A percentile compares a stretch with the other conserved stretches of the same genome.
phyloP scores from a whole-genome alignment of 2,888 invertebrate genomes.

The Eilema griseolum region DNA sequence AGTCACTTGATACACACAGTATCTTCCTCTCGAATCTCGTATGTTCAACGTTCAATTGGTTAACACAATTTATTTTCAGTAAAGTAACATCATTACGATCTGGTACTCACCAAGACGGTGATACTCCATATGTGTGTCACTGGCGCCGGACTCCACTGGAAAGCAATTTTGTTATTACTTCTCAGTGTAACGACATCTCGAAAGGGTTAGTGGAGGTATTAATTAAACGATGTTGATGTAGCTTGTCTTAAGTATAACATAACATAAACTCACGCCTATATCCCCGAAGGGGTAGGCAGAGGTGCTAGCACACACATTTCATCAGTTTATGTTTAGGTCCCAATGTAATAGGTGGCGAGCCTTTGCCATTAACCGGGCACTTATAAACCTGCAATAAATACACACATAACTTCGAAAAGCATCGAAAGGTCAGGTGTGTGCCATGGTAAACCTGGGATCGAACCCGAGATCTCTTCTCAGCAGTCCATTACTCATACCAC shows the following conservation, averaged over 20 bases:
- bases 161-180: slow-evolving; percentile 19
- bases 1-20: background rate
- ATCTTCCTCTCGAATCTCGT: background rate
- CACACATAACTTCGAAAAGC: too few species aligned
- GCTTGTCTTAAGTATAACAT: background rate
- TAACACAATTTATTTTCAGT: slow-evolving; percentile 20
- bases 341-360: too few species aligned
- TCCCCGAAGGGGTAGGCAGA: too few species aligned
- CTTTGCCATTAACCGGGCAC: too few species aligned
- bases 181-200: background rate
- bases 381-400: too few species aligned
- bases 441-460: too few species aligned
- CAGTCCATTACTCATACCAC: too few species aligned
- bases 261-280: too few species aligned
- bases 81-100: slow-evolving; percentile 15
- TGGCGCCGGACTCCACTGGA: slow-evolving; percentile 68
- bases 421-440: too few species aligned
- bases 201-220: background rate
- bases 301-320: too few species aligned
- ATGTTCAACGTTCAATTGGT: background rate
- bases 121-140: slow-evolving; percentile 74
- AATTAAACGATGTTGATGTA: background rate
- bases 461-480: too few species aligned
- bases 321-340: too few species aligned
- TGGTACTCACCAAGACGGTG: slow-evolving; percentile 73